Percentiles rank a stretch among this genome's conserved stretches.
phyloP scores from a whole-genome alignment of 2,888 invertebrate genomes.

The Agrilus biguttatus region DNA sequence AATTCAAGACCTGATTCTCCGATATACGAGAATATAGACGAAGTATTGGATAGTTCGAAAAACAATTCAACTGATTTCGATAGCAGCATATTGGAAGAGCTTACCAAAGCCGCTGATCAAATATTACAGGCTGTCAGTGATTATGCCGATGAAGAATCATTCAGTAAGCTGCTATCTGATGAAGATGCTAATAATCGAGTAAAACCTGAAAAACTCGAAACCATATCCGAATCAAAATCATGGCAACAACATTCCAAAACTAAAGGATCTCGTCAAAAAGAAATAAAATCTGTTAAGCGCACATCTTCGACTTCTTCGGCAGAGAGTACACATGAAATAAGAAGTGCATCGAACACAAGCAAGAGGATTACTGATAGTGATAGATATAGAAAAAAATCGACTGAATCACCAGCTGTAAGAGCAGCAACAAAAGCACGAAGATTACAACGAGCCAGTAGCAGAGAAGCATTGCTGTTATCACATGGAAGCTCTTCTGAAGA shows the following conservation, averaged over 20 bases:
- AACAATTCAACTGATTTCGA: conserved; percentile 20
- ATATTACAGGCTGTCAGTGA: conserved; percentile 40
- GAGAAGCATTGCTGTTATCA: conserved; percentile 33
- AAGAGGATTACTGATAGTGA: conserved; percentile 2
- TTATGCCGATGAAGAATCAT: conserved; percentile 34
- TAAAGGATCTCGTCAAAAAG: conserved; percentile 10
- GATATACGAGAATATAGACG: conserved; percentile 26
- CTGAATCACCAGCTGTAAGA: conserved; percentile 12
- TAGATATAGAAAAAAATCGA: conserved; percentile 8
- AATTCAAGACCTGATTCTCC: conserved; percentile 11
- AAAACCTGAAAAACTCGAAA: conserved; percentile 21
- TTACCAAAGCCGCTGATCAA: conserved; percentile 44
- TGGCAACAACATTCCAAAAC: conserved; percentile 21
- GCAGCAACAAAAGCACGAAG: conserved; percentile 30
- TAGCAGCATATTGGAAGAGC: conserved; percentile 36
- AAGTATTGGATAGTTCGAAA: conserved; percentile 5
- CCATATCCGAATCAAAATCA: conserved; percentile 30
- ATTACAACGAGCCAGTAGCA: conserved; percentile 35
- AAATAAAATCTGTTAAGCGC: conserved; percentile 13
- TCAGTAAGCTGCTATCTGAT: conserved; percentile 21
- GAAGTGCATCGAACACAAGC: conserved; percentile 6
- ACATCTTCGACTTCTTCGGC: conserved; percentile 30
- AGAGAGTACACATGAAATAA: conserved; percentile 22
- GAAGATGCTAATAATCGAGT: conserved; percentile 16
- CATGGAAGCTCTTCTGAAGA: conserved; percentile 39